These are phyloP conservation scores for Dendrolimus punctatus DNA, from an alignment of 1,140 invertebrate species.

Conservation along the genomic window DNA sequence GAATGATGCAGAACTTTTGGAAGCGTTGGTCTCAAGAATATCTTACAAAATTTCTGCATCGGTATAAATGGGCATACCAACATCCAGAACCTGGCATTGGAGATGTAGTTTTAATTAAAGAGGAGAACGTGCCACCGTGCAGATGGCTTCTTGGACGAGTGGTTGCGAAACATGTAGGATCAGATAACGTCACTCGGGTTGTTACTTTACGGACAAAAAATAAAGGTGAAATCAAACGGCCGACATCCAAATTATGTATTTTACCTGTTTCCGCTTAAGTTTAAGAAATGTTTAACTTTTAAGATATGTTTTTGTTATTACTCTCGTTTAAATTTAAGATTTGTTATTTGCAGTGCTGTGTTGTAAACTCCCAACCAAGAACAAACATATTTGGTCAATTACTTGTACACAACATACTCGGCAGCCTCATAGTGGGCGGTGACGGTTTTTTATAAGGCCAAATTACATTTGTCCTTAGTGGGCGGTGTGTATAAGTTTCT, in stretches of 20 bases:
- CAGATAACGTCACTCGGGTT: conserved; percentile 4
- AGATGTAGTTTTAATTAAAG: conserved; percentile 4
- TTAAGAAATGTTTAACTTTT: too few relatives aligned
- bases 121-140: conserved; percentile 8
- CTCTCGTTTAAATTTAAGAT: too few relatives aligned
- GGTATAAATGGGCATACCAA: conserved; percentile 3
- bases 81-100: conserved; percentile 1
- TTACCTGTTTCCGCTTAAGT: not conserved
- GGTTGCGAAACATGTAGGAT: not conserved
- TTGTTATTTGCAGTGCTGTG: too few relatives aligned
- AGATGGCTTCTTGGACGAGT: conserved; percentile 6
- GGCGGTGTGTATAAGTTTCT: conserved; percentile 1
- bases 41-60: not conserved
- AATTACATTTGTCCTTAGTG: not conserved
- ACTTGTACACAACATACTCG: not conserved
- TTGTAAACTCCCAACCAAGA: too few relatives aligned
- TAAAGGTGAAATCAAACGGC: conserved; percentile 4
- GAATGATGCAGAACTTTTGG: conserved; percentile 1
- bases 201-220: conserved; percentile 5
- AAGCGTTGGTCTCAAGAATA: conserved; percentile 2
- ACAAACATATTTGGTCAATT: not conserved
- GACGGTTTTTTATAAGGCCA: not conserved
- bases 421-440: not conserved
- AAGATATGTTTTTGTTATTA: too few relatives aligned
- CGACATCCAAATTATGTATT: conserved; percentile 7